These are phyloP conservation scores for Lepetodrilus schrolli DNA, from an alignment of 2,888 invertebrate species.

Conservation along the genomic window DNA sequence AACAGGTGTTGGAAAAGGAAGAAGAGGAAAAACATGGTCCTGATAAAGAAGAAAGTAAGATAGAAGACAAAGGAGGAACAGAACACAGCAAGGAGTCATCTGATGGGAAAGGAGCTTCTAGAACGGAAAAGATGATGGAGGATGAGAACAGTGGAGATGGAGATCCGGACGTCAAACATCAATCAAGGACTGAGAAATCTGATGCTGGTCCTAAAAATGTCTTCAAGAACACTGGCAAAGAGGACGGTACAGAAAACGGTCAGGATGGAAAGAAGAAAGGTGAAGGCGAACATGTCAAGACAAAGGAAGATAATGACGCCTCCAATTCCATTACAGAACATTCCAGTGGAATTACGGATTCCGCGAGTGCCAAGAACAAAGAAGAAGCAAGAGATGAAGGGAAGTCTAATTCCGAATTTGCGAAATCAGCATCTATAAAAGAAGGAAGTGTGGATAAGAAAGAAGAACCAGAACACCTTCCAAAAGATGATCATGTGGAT, in stretches of 20 bases:
- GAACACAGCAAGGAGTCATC: background rate
- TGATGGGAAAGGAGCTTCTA: background rate
- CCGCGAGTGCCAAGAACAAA: background rate
- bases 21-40: constrained; percentile 74
- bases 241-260: background rate
- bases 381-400: background rate
- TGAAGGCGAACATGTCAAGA: background rate
- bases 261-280: constrained; percentile 2
- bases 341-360: background rate
- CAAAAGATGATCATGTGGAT: background rate
- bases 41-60: constrained; percentile 54
- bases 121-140: too few relatives aligned
- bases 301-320: background rate
- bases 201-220: too few relatives aligned
- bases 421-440: too few relatives aligned
- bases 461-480: constrained; percentile 74
- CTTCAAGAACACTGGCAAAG: background rate
- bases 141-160: background rate
- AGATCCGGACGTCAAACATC: too few relatives aligned
- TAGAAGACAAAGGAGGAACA: constrained; percentile 33
- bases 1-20: background rate
- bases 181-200: background rate
- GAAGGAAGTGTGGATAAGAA: constrained; percentile 75
- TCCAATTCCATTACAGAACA: background rate
- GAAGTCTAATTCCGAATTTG: too few relatives aligned